These are phyloP conservation scores for Seriola quinqueradiata DNA, from an alignment of 2,113 vertebrate species.

Conservation along the genomic window DNA sequence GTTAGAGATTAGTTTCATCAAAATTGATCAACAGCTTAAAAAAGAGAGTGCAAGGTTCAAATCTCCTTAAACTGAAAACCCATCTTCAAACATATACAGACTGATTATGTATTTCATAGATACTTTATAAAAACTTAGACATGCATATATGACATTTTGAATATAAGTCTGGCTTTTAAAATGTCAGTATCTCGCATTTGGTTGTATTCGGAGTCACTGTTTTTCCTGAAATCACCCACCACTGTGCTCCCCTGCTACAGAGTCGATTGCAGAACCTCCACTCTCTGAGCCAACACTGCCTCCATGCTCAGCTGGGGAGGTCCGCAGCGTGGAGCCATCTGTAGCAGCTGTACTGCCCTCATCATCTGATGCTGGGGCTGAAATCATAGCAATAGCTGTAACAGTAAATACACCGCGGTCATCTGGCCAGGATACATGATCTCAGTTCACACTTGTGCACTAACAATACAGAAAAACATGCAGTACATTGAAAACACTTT, in stretches of 20 bases:
- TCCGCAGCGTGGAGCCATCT: slow-evolving; percentile 96
- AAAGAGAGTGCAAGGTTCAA: neutral
- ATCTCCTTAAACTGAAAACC: neutral
- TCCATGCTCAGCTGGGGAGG: slow-evolving; percentile 97
- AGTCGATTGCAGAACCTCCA: slow-evolving; percentile 97
- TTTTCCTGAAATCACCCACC: slow-evolving; percentile 84
- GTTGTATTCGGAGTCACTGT: neutral
- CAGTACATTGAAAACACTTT: slow-evolving; percentile 14
- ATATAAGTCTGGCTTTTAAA: neutral
- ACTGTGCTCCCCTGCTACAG: slow-evolving; percentile 97
- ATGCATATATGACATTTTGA: neutral
- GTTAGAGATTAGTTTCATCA: neutral
- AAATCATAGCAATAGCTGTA: slow-evolving; percentile 97
- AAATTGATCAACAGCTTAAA: neutral
- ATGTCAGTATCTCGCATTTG: neutral
- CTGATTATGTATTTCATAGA: neutral
- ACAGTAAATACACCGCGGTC: slow-evolving; percentile 91
- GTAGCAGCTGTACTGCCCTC: slow-evolving; percentile 99
- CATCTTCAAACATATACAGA: neutral
- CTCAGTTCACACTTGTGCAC: slow-evolving; percentile 54
- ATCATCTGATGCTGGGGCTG: slow-evolving; percentile 99
- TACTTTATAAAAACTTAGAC: neutral
- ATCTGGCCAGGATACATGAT: slow-evolving; percentile 68
- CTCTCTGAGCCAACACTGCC: slow-evolving; percentile 99
- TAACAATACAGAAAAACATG: slow-evolving; percentile 36